Base-by-base conservation (phyloP, 2,888 invertebrate genomes). In the Stegophylla sp. region DNA sequence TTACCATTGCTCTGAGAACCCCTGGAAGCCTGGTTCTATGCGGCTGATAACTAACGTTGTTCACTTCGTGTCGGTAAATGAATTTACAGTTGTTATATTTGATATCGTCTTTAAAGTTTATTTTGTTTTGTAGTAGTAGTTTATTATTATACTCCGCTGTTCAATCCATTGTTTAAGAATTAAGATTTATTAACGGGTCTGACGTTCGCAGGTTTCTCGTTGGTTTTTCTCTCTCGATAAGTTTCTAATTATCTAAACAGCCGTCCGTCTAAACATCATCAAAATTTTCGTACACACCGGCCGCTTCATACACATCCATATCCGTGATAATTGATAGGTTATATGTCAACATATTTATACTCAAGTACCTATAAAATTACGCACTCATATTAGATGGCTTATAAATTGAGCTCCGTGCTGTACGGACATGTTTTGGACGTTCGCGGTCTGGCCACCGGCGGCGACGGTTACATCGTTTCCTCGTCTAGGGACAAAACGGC, bases 401-500 rank as follows among this genome's bases (percentile, higher is more conserved):
- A 93, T 87, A 94, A 94, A 88, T 88, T 96, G 83, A 93, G 95
- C 86, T 90, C 92, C 85, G 90, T 91, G 48, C 84, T 96, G 75
- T 87, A 88, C 84, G 95, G 94, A 0, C 97, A 97, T 87, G 91
- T 92, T 64, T 89, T 92, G 86, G 97, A 97, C 86, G 95, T 97
- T 26, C 90, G 97, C 84, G 90, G 92, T 81, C 90, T 97, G 26
- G 90, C 90, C 75, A 90, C 90, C 75, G 89, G 88, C 15, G 86
- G 88, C 4, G 91, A 92, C 84, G 92, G 92, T 85, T 90, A 90
- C 83, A 91, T 97, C 85, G 88, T 96, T 63, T 96, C 96, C 9
- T 94, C 93, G 34, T 97, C 97, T 5, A 90, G 97, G 84, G 97
- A 97, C 87, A 92, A 92, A 86, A 94, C 94, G 20, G 92, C 94